Base-by-base conservation (phyloP, 2,797 vertebrate species). In the Botia kubotai region DNA sequence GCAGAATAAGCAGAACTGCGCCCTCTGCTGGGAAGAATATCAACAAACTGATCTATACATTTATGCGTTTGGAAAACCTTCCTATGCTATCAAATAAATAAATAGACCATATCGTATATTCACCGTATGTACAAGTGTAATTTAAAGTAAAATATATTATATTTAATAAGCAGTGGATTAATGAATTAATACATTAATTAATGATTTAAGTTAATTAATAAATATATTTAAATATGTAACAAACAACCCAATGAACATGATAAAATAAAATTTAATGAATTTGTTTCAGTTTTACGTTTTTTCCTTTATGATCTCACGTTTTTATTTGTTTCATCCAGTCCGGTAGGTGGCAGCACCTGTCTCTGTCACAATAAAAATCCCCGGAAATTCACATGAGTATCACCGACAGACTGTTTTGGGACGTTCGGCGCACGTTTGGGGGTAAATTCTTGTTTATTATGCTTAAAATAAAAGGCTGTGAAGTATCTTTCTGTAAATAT, bases 341-440 rank as follows among this genome's bases (percentile, higher is more conserved):
- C 71, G 39, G 21, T 6, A 60, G 71, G n/a, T 58, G 79, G 79
- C 79, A 67, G 71, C 43, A 66, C 21, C 4, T 6, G 60, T 46
- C 11, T 43, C 29, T 4, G 2, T 1, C 5, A 17, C 19, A 29
- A 74, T 58, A 73, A 73, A 73, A 14, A 19, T 19, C 17, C 13
- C 79, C 71, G 71, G 71, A 74, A 58, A 57, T 16, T 19, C 33
- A 2, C 1, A 16, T 2, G 12, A 16, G 33, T 23, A 16, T 7
- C 53, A 29, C 60, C 39, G 71, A 39, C 16, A 12, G 50, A 29
- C 16, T 16, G 21, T 46, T 57, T 72, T 62, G 29, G 17, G 58
- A 43, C 78, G 78, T 33, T 29, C 0, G 4, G 17, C 17, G 36
- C 16, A 66, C 77, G 77, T 80, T 78, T 66, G 19, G 43, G 10